A percentile compares a stretch with the other conserved stretches of the same genome.
phyloP scores from a whole-genome alignment of 2,113 vertebrate species.

The Varanus komodoensis region DNA sequence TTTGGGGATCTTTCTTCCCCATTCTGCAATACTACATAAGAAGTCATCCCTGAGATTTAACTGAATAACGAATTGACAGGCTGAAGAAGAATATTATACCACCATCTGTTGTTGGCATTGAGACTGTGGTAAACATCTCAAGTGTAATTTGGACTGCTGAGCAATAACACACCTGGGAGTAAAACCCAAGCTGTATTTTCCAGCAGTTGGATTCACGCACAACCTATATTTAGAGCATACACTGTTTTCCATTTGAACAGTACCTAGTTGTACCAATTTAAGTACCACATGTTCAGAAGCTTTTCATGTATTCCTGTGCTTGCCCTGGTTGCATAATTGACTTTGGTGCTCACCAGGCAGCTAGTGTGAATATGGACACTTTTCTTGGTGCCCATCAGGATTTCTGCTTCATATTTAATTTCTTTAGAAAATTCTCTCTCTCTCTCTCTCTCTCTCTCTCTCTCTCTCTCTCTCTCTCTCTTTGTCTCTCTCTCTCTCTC shows the following conservation, averaged over 20 bases:
- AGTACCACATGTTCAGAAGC: not conserved
- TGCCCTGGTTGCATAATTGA: not conserved
- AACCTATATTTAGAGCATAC: slow-evolving; percentile 12
- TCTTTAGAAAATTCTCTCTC: too few relatives aligned
- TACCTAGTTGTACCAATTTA: slow-evolving; percentile 33
- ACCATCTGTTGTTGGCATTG: slow-evolving; percentile 32
- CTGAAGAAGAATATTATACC: slow-evolving; percentile 14
- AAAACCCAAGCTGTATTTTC: slow-evolving; percentile 13
- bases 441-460: too few relatives aligned
- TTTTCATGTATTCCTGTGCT: not conserved
- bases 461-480: too few relatives aligned
- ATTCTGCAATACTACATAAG: not conserved
- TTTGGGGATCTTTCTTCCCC: not conserved
- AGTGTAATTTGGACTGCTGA: slow-evolving; percentile 12
- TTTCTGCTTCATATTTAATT: too few relatives aligned
- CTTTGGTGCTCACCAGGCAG: too few relatives aligned
- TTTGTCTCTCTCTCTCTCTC: too few relatives aligned
- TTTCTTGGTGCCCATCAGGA: too few relatives aligned
- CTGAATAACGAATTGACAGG: slow-evolving; percentile 22
- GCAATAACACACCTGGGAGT: slow-evolving; percentile 20
- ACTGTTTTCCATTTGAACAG: not conserved
- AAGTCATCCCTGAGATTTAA: not conserved
- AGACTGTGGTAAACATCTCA: slow-evolving; percentile 33
- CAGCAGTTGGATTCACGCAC: not conserved
- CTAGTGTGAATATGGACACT: too few relatives aligned